Evolutionary conservation across 2,888 invertebrate species (phyloP).

Genomic region (Prenolepis imparis): DNA sequence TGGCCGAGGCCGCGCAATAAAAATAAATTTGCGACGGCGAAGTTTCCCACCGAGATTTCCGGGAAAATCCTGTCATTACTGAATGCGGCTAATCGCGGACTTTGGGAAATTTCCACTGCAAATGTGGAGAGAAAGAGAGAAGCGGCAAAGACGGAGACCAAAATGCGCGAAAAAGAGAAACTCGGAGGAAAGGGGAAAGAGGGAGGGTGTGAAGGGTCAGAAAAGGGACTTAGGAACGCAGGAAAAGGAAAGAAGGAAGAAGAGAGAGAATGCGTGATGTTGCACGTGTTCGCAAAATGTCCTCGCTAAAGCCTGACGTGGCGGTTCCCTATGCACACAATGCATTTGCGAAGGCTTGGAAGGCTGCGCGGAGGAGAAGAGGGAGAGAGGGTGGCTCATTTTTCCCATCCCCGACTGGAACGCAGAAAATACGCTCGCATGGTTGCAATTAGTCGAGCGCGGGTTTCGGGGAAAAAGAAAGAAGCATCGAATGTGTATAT

Average conservation of each 20-base stretch:
- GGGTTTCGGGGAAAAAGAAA: slow-evolving; percentile 69
- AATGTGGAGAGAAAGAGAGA: slow-evolving; percentile 59
- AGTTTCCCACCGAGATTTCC: slow-evolving; percentile 63
- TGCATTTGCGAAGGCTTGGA: slow-evolving; percentile 57
- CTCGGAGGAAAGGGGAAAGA: too few species aligned
- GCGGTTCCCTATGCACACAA: slow-evolving; percentile 56
- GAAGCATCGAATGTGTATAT: slow-evolving; percentile 64
- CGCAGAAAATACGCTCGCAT: slow-evolving; percentile 74
- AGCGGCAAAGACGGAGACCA: slow-evolving; percentile 62
- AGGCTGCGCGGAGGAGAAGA: neutral
- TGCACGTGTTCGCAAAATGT: slow-evolving; percentile 69
- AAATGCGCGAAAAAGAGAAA: slow-evolving; percentile 26
- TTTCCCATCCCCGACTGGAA: slow-evolving; percentile 69
- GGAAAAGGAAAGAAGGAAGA: neutral
- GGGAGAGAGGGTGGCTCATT: slow-evolving; percentile 61
- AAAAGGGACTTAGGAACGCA: neutral
- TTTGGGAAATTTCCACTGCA: slow-evolving; percentile 70
- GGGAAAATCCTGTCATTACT: slow-evolving; percentile 59
- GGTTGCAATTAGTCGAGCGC: slow-evolving; percentile 77
- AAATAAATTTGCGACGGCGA: slow-evolving; percentile 65
- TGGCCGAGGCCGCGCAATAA: slow-evolving; percentile 60
- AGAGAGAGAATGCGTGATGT: slow-evolving; percentile 13
- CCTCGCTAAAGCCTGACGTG: slow-evolving; percentile 51
- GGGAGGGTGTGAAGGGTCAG: too few species aligned
- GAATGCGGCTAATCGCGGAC: slow-evolving; percentile 68